Percentiles rank a stretch among this genome's conserved stretches.
Conservation (phyloP, 2,113 vertebrate genomes). For the Alligator mississippiensis region DNA sequence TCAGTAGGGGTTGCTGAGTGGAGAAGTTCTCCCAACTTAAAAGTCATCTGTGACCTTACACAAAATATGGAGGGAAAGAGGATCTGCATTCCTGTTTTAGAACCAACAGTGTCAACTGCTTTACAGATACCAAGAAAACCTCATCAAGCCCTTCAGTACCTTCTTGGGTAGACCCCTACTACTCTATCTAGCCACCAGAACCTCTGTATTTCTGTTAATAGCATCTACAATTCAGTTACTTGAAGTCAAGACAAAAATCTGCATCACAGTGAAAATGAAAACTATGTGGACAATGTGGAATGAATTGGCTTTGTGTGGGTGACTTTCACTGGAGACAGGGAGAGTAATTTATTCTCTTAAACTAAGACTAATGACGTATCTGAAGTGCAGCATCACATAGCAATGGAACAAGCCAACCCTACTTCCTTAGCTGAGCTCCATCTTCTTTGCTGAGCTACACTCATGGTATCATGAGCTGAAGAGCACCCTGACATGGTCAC, state of each 20-base stretch:
- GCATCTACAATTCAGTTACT: background rate
- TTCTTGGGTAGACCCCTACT: background rate
- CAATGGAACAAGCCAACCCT: background rate
- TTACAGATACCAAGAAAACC: background rate
- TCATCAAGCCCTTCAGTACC: background rate
- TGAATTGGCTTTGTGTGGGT: fast-evolving
- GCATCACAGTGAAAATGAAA: background rate
- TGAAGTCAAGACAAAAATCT: background rate
- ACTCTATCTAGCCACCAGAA: background rate
- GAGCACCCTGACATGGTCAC: background rate
- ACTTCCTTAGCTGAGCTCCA: background rate
- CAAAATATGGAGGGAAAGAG: background rate
- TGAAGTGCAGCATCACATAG: background rate
- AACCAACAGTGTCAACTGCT: background rate
- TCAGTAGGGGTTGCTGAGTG: background rate
- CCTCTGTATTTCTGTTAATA: background rate
- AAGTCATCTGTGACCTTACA: background rate
- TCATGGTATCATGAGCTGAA: background rate
- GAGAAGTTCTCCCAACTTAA: background rate
- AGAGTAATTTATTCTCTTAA: background rate
- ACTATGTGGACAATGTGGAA: background rate
- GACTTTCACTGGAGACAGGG: background rate
- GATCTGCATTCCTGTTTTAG: background rate
- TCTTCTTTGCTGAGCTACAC: background rate
- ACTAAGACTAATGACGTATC: background rate